Base-by-base conservation (phyloP, 2,797 vertebrate species). In the Sebastes miniatus region DNA sequence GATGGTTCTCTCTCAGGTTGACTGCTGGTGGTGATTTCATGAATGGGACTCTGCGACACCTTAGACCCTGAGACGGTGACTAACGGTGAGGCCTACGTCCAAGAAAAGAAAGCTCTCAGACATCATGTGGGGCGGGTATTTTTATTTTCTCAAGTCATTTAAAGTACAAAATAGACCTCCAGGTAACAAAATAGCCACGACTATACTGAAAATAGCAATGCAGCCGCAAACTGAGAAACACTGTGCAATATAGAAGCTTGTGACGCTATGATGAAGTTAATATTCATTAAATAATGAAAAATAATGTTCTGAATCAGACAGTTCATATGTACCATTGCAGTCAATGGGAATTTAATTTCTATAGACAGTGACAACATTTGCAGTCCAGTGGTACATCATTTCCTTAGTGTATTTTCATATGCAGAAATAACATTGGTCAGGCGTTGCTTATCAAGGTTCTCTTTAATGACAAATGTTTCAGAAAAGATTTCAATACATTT, bases 111-210 rank as follows among this genome's bases (percentile, higher is more conserved):
- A 76, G 27, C 61, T n/a, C 66, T 84, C 78, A 84, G 76, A 84
- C 88, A 79, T 79, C 77, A 87, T 88, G 83, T 81, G 84, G 79
- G 57, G 69, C 43, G 73, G 76, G 50, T 88, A 92, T 92, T 88
- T 95, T 95, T 95, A 94, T 94, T 95, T 93, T 86, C 67, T 91
- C 70, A 86, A 91, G 90, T 94, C 90, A 91, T 92, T 88, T 91
- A 89, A 89, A 80, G 88, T 95, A 92, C 94, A 95, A 95, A 95
- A 95, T 94, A 94, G 91, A 94, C 89, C 84, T 94, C 86, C 91
- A 83, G 73, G 88, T 94, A 93, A 94, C 92, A 95, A 95, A 94
- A 95, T 93, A 94, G 89, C 90, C 91, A 94, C 88, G 65, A 87
- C 74, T 90, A 90, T 88, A 89, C 84, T 83, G 62, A 86, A 89